Percentiles rank a stretch among this genome's conserved stretches.
phyloP scores from a whole-genome alignment of 1,140 invertebrate species.

The Leptestheria dahalacensis region DNA sequence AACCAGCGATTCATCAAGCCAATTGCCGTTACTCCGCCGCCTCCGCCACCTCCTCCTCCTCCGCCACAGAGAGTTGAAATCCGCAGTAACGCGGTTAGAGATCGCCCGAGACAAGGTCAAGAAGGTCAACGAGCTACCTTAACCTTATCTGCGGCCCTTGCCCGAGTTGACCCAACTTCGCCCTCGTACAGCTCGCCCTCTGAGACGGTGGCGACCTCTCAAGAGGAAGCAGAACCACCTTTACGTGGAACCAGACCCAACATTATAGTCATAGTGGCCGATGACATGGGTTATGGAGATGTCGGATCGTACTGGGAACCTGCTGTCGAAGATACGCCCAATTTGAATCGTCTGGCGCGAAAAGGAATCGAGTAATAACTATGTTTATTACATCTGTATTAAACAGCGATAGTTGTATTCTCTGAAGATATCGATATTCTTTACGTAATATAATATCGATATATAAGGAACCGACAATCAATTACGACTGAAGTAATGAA shows the following conservation, averaged over 20 bases:
- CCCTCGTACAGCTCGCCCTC: too few species aligned
- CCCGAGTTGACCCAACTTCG: too few species aligned
- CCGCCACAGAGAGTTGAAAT: too few species aligned
- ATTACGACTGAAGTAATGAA: too few species aligned
- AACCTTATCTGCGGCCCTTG: neutral
- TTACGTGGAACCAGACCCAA: conserved; percentile 14
- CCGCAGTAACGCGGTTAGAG: neutral
- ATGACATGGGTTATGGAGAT: conserved; percentile 22
- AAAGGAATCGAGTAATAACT: conserved; percentile 16
- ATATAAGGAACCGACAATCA: too few species aligned
- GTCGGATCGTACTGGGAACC: conserved; percentile 17
- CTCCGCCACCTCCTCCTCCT: neutral
- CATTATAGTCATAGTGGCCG: conserved; percentile 19
- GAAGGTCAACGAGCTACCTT: neutral
- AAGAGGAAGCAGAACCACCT: neutral
- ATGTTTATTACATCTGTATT: neutral
- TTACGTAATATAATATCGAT: neutral
- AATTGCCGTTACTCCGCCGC: too few species aligned
- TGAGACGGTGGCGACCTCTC: too few species aligned
- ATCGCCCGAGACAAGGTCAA: neutral
- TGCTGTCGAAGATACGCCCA: conserved; percentile 16
- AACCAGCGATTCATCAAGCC: too few species aligned
- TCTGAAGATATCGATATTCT: neutral
- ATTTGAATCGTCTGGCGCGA: conserved; percentile 18
- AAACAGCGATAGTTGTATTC: neutral